These are phyloP conservation scores for Drosophila lacicola DNA, from an alignment of 2,888 invertebrate species.

Conservation along the genomic window DNA sequence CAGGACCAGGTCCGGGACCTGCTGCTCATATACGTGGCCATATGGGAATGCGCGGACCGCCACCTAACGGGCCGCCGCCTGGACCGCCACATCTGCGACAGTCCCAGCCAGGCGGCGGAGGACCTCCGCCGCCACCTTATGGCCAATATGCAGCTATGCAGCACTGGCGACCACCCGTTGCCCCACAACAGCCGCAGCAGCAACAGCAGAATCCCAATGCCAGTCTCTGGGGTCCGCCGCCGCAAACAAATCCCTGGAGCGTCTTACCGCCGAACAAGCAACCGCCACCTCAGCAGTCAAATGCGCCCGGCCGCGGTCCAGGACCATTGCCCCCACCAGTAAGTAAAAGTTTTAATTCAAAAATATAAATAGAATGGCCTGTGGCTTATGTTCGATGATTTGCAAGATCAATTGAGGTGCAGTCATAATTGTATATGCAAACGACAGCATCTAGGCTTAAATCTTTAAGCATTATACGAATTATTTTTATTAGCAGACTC, in stretches of 20 bases:
- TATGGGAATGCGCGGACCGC: slow-evolving; percentile 77
- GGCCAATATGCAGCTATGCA: slow-evolving; percentile 84
- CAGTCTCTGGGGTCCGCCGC: slow-evolving; percentile 84
- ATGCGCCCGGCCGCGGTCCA: slow-evolving; percentile 66
- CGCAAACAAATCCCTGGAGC: slow-evolving; percentile 84
- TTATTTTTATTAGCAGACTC: slow-evolving; percentile 36
- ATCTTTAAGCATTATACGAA: background rate
- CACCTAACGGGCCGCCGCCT: slow-evolving; percentile 69
- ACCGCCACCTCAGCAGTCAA: slow-evolving; percentile 66
- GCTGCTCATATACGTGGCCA: slow-evolving; percentile 64
- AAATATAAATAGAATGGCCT: no score
- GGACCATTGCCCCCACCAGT: slow-evolving; percentile 64
- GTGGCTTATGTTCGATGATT: no score
- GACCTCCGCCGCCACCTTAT: slow-evolving; percentile 74
- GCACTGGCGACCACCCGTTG: slow-evolving; percentile 81
- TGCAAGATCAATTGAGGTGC: no score
- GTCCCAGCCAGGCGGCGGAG: slow-evolving; percentile 54
- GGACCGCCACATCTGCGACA: slow-evolving; percentile 80
- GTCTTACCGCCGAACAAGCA: slow-evolving; percentile 82
- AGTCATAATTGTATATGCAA: no score
- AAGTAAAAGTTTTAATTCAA: slow-evolving; percentile 19
- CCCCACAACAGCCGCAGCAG: slow-evolving; percentile 72
- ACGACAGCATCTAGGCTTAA: no score
- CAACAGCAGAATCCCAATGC: slow-evolving; percentile 84
- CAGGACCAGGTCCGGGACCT: slow-evolving; percentile 68